phyloP scores from a whole-genome alignment of 2,797 vertebrate genomes.

The Urosaurus nigricauda region DNA sequence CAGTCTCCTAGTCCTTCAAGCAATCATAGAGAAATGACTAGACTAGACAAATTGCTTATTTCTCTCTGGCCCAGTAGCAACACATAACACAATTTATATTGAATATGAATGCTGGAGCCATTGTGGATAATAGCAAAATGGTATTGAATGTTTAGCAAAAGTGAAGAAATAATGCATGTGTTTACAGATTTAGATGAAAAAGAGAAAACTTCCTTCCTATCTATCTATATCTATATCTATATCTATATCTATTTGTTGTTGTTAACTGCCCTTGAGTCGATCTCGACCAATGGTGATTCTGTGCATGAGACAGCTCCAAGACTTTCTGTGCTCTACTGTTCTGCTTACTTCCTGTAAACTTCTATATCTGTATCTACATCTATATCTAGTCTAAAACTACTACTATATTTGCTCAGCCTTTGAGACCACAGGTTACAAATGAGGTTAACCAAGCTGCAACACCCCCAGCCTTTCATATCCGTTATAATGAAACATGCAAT shows the following conservation, averaged over 20 bases:
- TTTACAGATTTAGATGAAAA: background rate
- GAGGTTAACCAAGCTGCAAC: constrained; percentile 61
- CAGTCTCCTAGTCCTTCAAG: background rate
- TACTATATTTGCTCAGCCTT: constrained; percentile 52
- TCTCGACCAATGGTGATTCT: too few species aligned
- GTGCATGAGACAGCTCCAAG: too few species aligned
- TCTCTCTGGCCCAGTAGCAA: background rate
- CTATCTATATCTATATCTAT: too few species aligned
- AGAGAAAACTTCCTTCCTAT: too few species aligned
- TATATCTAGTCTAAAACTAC: too few species aligned
- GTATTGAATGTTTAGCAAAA: background rate
- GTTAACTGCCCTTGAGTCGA: too few species aligned
- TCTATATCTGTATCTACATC: too few species aligned
- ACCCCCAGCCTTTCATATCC: constrained; percentile 62
- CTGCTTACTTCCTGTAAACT: too few species aligned
- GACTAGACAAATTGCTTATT: background rate
- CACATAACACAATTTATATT: background rate
- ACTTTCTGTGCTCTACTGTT: too few species aligned
- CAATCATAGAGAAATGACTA: background rate
- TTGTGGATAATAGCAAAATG: background rate
- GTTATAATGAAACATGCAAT: constrained; percentile 68
- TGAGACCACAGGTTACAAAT: constrained; percentile 61
- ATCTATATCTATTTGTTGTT: too few species aligned
- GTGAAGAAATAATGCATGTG: background rate
- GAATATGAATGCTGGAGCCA: background rate